Conservation (phyloP, 1,140 invertebrate genomes). For the Harlomillsia oculata region DNA sequence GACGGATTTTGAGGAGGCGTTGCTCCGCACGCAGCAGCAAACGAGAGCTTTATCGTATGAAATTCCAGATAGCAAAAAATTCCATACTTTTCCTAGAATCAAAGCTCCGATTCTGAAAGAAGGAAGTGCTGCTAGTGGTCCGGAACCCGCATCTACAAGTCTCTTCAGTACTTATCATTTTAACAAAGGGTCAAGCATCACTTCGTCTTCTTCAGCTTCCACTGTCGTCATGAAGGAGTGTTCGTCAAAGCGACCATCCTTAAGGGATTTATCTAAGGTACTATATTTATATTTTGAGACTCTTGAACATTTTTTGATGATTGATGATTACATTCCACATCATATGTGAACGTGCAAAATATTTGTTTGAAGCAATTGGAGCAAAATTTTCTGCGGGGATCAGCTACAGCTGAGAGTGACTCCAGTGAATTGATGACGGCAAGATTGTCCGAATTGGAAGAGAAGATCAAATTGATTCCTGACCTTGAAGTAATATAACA, state of each 20-base stretch:
- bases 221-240: conserved; percentile 22
- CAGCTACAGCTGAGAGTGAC: too few relatives aligned
- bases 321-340: too few relatives aligned
- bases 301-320: too few relatives aligned
- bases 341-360: too few relatives aligned
- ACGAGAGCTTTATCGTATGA: conserved; percentile 20
- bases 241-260: not conserved
- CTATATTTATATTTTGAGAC: not conserved
- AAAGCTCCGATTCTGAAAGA: conserved; percentile 10
- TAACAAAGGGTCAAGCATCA: conserved; percentile 7
- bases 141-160: not conserved
- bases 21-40: conserved; percentile 39
- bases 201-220: conserved; percentile 8
- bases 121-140: not conserved
- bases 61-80: conserved; percentile 28
- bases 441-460: conserved; percentile 67
- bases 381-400: too few relatives aligned
- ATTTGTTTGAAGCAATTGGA: too few relatives aligned
- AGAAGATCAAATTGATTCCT: conserved; percentile 74
- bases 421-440: too few relatives aligned
- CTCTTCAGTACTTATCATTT: not conserved
- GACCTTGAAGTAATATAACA: conserved; percentile 55
- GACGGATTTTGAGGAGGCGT: conserved; percentile 61
- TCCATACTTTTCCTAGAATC: conserved; percentile 31
- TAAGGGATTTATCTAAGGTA: conserved; percentile 2